Evolutionary conservation across 2,888 invertebrate species (phyloP), one percentile per base, ranked within the genome.

Genomic region (Netelia melanura): DNA sequence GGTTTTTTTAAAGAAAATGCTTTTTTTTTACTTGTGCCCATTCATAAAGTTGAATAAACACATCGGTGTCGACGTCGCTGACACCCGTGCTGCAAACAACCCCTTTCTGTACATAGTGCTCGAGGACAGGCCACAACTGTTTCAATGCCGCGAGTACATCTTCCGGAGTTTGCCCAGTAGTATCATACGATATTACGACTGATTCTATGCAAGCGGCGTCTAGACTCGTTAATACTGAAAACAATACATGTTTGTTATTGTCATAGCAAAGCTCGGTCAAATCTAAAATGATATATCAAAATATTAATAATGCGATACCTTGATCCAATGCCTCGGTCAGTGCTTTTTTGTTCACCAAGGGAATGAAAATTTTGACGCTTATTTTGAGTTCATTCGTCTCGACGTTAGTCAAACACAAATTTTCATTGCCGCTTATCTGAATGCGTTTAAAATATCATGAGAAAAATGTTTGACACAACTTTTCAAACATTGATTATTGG

Each of bases 331-430:
- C 97, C 89, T 97, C 96, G 9, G 94, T 95, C 74, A 98, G 93
- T 48, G 95, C 95, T 0, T 95, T 94, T 58, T 95, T 95, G 86
- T 96, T 96, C 80, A 96, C 95, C 89, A 96, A 95, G 87, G 97
- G 97, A 14, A 98, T 94, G 93, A 98, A 98, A 88, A 98, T 95
- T 94, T 98, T 98, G 0, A 97, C 97, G 56, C 97, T 97, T 88
- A 98, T 96, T 94, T 98, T 97, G 52, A 98, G 94, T 89, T 97
- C 97, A 89, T 96, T 96, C 62, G 97, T 94, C 87, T 97, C 96
- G 86, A 97, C 96, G 88, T 96, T 96, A 77, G 91, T 90, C 11
- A 91, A 81, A 74, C 85, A 89, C 11, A 84, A 86, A 84, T 91
- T 91, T 43, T 90, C 89, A 17, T 86, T 87, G 61, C 89, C 89